Percentiles rank a stretch among this genome's conserved stretches.
phyloP scores from a whole-genome alignment of 2,888 invertebrate species.

The Periphyllus acericola region DNA sequence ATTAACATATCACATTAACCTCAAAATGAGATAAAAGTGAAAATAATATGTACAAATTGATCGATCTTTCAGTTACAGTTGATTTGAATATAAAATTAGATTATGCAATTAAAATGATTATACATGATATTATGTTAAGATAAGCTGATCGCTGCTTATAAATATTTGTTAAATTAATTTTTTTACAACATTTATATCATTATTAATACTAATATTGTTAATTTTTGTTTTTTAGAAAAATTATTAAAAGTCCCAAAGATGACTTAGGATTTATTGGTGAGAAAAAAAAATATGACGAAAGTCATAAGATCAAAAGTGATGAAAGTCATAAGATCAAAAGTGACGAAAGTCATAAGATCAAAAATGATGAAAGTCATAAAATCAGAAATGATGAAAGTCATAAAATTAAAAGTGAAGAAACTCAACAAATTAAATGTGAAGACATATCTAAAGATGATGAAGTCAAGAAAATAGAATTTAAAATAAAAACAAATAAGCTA shows the following conservation, averaged over 20 bases:
- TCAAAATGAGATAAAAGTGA: no score
- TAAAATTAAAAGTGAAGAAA: slow-evolving; percentile 46
- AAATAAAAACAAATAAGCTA: slow-evolving; percentile 23
- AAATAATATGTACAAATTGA: no score
- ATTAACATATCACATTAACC: no score
- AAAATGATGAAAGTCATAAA: slow-evolving; percentile 12
- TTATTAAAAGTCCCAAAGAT: slow-evolving; percentile 58
- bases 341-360: slow-evolving; percentile 33
- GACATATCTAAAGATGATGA: slow-evolving; percentile 13
- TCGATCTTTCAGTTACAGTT: no score
- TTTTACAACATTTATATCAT: not conserved
- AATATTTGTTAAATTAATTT: not conserved
- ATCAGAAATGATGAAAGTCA: slow-evolving; percentile 23
- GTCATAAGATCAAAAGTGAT: not conserved
- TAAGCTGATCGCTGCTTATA: not conserved
- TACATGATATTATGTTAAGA: not conserved
- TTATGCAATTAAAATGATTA: not conserved
- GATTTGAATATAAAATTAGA: not conserved
- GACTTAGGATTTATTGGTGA: slow-evolving; percentile 39
- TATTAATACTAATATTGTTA: not conserved
- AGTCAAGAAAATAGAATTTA: slow-evolving; percentile 47
- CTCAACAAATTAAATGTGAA: slow-evolving; percentile 30
- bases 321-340: slow-evolving; percentile 12
- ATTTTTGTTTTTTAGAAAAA: slow-evolving; percentile 62
- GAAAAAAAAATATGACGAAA: slow-evolving; percentile 62